Evolutionary conservation across 2,797 vertebrate species (phyloP).

Genomic region (Acipenser transmontanus): DNA sequence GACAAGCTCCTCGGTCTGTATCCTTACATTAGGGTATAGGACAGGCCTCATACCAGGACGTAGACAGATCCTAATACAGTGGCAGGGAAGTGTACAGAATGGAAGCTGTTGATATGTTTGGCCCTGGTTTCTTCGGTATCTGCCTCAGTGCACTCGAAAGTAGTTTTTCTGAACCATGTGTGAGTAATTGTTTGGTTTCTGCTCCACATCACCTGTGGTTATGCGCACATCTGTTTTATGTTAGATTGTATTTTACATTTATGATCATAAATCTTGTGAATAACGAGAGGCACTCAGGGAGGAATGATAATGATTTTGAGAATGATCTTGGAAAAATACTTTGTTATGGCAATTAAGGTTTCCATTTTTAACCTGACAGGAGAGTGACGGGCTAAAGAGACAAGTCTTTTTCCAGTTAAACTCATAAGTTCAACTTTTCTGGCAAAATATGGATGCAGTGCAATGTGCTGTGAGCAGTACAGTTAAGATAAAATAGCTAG

Average conservation of each 20-base stretch:
- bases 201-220: conserved; percentile 65
- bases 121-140: conserved; percentile 42
- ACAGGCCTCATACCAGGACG: too few relatives aligned
- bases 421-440: neutral
- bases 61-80: too few relatives aligned
- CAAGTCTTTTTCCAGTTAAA: neutral
- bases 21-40: too few relatives aligned
- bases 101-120: conserved; percentile 33
- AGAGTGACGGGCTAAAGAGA: conserved; percentile 30
- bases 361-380: conserved; percentile 47
- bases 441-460: neutral
- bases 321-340: conserved; percentile 55
- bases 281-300: conserved; percentile 43
- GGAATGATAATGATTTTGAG: conserved; percentile 64
- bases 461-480: neutral
- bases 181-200: conserved; percentile 38
- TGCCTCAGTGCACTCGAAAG: conserved; percentile 18
- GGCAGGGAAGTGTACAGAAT: too few relatives aligned
- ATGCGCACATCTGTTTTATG: conserved; percentile 60
- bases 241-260: conserved; percentile 58
- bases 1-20: too few relatives aligned
- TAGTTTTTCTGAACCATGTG: conserved; percentile 30
- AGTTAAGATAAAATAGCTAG: too few relatives aligned
- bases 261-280: conserved; percentile 40
- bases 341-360: conserved; percentile 56